These are phyloP conservation scores for Pygmarrhopalites habei DNA, from an alignment of 1,140 invertebrate genomes.

Conservation along the genomic window DNA sequence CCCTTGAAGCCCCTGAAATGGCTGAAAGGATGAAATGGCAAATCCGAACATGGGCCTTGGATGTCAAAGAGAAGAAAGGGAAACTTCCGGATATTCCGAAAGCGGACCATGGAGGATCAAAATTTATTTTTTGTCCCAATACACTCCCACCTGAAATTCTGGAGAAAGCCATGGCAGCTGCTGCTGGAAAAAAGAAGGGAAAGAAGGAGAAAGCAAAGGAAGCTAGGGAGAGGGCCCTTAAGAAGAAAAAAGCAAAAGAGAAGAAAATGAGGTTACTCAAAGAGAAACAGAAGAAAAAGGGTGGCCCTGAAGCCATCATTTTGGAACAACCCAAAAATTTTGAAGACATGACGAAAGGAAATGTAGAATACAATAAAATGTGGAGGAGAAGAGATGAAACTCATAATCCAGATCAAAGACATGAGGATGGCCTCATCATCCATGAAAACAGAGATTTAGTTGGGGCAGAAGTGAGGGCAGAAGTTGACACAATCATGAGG, in stretches of 20 bases:
- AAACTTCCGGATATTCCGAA: constrained; percentile 85
- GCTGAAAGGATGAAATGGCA: constrained; percentile 59
- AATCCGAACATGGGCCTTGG: constrained; percentile 73
- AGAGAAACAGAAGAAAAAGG: constrained; percentile 49
- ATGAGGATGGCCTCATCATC: constrained; percentile 73
- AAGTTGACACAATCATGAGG: constrained; percentile 71
- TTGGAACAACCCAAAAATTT: constrained; percentile 51
- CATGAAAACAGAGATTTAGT: constrained; percentile 72
- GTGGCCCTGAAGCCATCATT: constrained; percentile 50
- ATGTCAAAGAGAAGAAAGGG: constrained; percentile 66
- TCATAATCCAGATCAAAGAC: constrained; percentile 58
- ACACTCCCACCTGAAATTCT: constrained; percentile 28
- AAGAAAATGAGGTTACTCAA: constrained; percentile 52
- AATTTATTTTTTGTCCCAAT: constrained; percentile 63
- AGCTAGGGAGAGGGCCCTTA: constrained; percentile 36
- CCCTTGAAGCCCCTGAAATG: constrained; percentile 59
- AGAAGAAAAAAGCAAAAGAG: constrained; percentile 42
- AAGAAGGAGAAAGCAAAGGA: constrained; percentile 51
- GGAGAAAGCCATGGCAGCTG: constrained; percentile 14
- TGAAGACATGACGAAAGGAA: constrained; percentile 46
- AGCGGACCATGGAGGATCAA: constrained; percentile 79
- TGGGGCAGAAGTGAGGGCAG: constrained; percentile 70
- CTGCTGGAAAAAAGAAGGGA: constrained; percentile 43
- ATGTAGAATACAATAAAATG: constrained; percentile 53
- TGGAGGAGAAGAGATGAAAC: constrained; percentile 75